Base-by-base conservation (phyloP, 30 jellyfish, hydroid and myxozoan genomes). In the Chironex yamaguchii region DNA sequence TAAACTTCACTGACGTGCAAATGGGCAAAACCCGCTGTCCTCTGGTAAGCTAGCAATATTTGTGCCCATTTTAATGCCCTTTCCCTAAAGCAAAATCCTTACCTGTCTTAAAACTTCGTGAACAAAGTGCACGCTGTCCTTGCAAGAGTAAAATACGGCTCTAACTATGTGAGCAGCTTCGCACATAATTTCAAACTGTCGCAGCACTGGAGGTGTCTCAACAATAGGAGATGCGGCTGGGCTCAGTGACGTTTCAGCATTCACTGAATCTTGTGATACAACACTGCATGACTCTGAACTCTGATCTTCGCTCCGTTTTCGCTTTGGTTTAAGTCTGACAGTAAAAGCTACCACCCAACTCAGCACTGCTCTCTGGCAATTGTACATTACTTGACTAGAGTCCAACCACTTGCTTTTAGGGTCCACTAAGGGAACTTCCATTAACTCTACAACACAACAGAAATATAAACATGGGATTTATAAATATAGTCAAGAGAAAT, bases 51-150 rank as follows among this genome's bases (percentile, higher is more conserved):
- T n/a, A n/a, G n/a, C n/a, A n/a, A n/a, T n/a, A n/a, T n/a, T n/a
- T n/a, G n/a, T n/a, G n/a, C n/a, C n/a, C n/a, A n/a, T n/a, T n/a
- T n/a, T n/a, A n/a, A n/a, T n/a, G n/a, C n/a, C n/a, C n/a, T n/a
- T n/a, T n/a, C n/a, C n/a, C n/a, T n/a, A n/a, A n/a, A n/a, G n/a
- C n/a, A n/a, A n/a, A n/a, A n/a, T n/a, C n/a, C 78, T 20, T 82
- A 88, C 98, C 97, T 93, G 98, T 71, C 97, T 85, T 33, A 87
- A 88, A 3, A 93, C 89, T 88, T 93, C 98, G 54, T 93, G 96
- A 34, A 93, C 84, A 66, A 85, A 90, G 3, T 76, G 86, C 26
- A 88, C 94, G 63, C 88, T 93, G 26, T 87, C 98, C 68, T 82
- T 96, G 24, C 97, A 81, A 22, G 96, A 49, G 52, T 73, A 93